Evolutionary conservation across 2,797 vertebrate species (phyloP).

Genomic region (Octomys mimax): DNA sequence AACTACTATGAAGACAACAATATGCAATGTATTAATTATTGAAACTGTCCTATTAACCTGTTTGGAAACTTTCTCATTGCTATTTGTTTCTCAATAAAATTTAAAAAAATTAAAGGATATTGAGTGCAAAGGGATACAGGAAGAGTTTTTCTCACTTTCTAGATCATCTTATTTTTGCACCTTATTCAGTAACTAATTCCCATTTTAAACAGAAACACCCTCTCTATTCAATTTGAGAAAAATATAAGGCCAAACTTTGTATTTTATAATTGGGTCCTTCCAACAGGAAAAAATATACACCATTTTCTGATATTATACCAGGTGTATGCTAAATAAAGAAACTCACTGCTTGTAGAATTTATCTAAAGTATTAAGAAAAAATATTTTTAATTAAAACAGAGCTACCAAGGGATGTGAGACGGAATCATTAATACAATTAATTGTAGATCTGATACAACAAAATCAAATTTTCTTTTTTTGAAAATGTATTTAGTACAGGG

Average conservation of each 20-base stretch:
- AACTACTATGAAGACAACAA: too few species aligned
- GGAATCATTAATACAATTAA: background rate
- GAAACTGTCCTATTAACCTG: too few species aligned
- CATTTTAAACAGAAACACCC: conserved; percentile 17
- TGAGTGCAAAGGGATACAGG: background rate
- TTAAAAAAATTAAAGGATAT: background rate
- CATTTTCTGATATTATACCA: background rate
- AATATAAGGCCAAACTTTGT: conserved; percentile 16
- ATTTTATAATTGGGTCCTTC: conserved; percentile 25
- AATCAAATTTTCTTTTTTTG: background rate
- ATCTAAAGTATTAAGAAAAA: conserved; percentile 39
- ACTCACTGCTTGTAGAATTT: background rate
- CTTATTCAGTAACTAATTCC: conserved; percentile 50
- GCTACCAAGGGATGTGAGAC: background rate
- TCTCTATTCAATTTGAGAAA: conserved; percentile 45
- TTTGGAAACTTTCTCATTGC: too few species aligned
- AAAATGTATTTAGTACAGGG: too few species aligned
- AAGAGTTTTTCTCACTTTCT: conserved; percentile 39
- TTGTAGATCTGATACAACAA: background rate
- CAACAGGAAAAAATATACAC: background rate
- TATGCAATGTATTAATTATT: too few species aligned
- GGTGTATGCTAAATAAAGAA: background rate
- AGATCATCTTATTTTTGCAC: conserved; percentile 45
- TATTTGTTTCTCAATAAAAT: too few species aligned
- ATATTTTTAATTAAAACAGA: background rate